These are phyloP conservation scores for Piezodorus guildinii DNA, from an alignment of 1,140 invertebrate genomes.

Conservation along the genomic window DNA sequence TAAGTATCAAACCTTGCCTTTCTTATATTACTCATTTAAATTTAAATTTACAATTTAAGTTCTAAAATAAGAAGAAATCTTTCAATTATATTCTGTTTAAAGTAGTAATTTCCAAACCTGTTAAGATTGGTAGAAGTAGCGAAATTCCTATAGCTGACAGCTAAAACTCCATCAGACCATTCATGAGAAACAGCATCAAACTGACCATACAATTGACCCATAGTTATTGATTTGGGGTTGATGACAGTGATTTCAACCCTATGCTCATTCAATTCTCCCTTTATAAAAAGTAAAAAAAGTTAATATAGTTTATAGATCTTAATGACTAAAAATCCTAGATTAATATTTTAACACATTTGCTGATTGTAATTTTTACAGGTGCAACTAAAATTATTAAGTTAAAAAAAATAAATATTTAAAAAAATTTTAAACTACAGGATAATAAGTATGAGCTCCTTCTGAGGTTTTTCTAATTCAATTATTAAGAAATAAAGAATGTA, in stretches of 20 bases:
- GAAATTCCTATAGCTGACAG: conserved; percentile 81
- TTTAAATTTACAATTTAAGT: too few relatives aligned
- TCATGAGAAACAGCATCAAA: conserved; percentile 91
- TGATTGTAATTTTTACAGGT: too few relatives aligned
- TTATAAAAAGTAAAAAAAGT: not conserved
- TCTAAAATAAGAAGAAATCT: not conserved
- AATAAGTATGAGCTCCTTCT: not conserved
- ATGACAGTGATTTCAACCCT: conserved; percentile 82
- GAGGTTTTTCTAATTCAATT: not conserved
- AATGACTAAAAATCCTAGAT: too few relatives aligned
- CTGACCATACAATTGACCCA: conserved; percentile 90
- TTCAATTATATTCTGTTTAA: not conserved
- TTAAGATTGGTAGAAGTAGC: conserved; percentile 66
- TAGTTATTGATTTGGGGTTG: conserved; percentile 91
- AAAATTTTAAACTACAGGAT: too few relatives aligned
- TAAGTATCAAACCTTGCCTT: too few relatives aligned
- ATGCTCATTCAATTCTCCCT: conserved; percentile 70
- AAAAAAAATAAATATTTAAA: too few relatives aligned
- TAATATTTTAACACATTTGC: too few relatives aligned
- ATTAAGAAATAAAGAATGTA: not conserved
- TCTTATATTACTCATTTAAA: too few relatives aligned
- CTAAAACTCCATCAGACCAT: conserved; percentile 86
- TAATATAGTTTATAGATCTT: too few relatives aligned
- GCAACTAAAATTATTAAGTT: too few relatives aligned
- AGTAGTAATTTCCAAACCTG: conserved; percentile 35